These are phyloP conservation scores for Uloborus diversus DNA, from an alignment of 1,140 invertebrate genomes.

Conservation along the genomic window DNA sequence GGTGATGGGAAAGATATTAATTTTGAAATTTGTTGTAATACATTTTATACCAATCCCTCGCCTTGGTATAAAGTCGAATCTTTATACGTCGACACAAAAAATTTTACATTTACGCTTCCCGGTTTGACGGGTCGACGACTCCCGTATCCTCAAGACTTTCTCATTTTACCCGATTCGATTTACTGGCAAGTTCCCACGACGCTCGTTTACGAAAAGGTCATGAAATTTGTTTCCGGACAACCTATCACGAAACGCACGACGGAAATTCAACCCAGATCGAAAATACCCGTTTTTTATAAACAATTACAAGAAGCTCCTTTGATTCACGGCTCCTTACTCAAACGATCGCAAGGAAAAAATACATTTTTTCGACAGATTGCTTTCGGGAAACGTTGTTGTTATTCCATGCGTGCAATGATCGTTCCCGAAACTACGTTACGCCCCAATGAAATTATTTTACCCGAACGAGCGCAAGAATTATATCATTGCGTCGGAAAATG, in stretches of 20 bases:
- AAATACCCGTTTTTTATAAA: neutral
- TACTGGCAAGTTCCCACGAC: slow-evolving; percentile 27
- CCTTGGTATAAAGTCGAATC: too few relatives aligned
- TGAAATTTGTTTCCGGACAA: slow-evolving; percentile 2
- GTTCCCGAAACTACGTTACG: slow-evolving; percentile 21
- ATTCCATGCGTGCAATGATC: slow-evolving; percentile 21
- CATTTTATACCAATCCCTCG: too few relatives aligned
- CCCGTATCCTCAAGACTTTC: slow-evolving; percentile 9
- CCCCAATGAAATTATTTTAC: slow-evolving; percentile 34
- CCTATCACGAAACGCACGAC: neutral
- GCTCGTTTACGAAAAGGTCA: slow-evolving; percentile 11
- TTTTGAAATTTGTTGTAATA: too few relatives aligned
- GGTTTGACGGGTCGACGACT: neutral
- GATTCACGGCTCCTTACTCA: slow-evolving; percentile 13
- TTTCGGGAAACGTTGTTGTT: slow-evolving; percentile 12
- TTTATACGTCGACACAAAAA: too few relatives aligned
- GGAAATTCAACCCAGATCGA: neutral
- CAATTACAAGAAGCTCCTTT: slow-evolving; percentile 24
- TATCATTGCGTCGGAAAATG: slow-evolving; percentile 5
- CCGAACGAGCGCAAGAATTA: neutral
- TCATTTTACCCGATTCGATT: slow-evolving; percentile 22
- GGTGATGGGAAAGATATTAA: too few relatives aligned
- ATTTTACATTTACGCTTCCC: neutral
- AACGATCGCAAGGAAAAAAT: slow-evolving; percentile 18
- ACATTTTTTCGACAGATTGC: slow-evolving; percentile 30